phyloP scores from a whole-genome alignment of 1,140 invertebrate species.

The Cotesia typhae region DNA sequence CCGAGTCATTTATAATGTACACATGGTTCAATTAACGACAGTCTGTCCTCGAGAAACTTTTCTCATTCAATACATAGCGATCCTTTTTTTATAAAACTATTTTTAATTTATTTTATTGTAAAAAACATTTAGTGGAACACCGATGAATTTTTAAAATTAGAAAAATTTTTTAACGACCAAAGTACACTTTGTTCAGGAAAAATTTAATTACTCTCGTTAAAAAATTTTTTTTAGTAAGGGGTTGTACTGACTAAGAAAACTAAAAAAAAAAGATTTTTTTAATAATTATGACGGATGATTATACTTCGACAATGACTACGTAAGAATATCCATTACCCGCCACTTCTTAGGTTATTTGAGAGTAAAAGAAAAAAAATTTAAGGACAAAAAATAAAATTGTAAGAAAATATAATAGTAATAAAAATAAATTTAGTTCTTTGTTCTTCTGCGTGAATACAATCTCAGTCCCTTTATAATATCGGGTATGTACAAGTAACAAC shows the following conservation, averaged over 20 bases:
- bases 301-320: conserved; percentile 57
- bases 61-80: neutral
- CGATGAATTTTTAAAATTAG: too few species aligned
- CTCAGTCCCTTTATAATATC: conserved; percentile 18
- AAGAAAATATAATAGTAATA: neutral
- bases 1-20: conserved; percentile 38
- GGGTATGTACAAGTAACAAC: conserved; percentile 45
- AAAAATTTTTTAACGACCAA: too few species aligned
- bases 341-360: conserved; percentile 52
- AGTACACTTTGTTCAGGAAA: too few species aligned
- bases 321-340: conserved; percentile 41
- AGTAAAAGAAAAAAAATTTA: conserved; percentile 40
- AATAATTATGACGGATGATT: conserved; percentile 54
- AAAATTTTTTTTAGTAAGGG: neutral
- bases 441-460: conserved; percentile 9
- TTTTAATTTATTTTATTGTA: too few species aligned
- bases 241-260: too few species aligned
- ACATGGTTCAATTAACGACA: conserved; percentile 30
- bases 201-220: too few species aligned
- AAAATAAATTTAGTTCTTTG: neutral
- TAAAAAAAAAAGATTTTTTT: too few species aligned
- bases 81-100: neutral
- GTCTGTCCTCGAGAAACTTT: conserved; percentile 9
- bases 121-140: too few species aligned
- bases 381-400: neutral